phyloP scores from a whole-genome alignment of 2,797 vertebrate genomes.

The Liasis olivaceus region DNA sequence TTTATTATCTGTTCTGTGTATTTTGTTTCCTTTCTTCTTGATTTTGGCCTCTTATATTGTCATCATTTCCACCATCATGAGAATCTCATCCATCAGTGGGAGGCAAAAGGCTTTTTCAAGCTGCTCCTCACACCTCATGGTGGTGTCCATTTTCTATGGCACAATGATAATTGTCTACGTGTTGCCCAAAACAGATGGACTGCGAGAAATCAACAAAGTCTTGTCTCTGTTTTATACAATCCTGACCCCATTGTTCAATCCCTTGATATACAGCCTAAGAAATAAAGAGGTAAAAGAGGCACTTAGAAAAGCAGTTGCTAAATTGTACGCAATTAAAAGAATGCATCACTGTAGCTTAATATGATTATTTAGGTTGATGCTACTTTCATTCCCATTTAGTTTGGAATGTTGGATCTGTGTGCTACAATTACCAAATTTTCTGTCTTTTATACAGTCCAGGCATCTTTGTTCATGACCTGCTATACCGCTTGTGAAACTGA shows the following conservation, averaged over 20 bases:
- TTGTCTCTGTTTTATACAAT: conserved; percentile 25
- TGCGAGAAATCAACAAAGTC: conserved; percentile 16
- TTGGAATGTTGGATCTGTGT: neutral
- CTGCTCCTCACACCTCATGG: conserved; percentile 12
- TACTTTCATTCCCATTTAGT: neutral
- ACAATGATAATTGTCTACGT: conserved; percentile 13
- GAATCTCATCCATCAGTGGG: neutral
- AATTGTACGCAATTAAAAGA: neutral
- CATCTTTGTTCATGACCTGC: neutral
- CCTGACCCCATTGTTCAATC: conserved; percentile 12
- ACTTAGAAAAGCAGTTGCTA: neutral
- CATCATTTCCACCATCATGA: neutral
- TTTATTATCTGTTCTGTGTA: neutral
- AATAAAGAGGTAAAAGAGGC: conserved; percentile 16
- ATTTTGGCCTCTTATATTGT: neutral
- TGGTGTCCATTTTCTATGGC: conserved; percentile 14
- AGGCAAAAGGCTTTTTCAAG: conserved; percentile 7
- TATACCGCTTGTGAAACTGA: neutral
- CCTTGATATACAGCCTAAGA: conserved; percentile 15
- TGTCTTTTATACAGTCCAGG: neutral
- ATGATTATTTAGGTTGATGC: neutral
- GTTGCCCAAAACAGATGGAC: conserved; percentile 2
- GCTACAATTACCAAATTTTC: neutral
- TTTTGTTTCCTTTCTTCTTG: neutral
- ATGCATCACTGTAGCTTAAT: neutral